phyloP scores from a whole-genome alignment of 1,140 invertebrate species.

The Drosophila bocki region DNA sequence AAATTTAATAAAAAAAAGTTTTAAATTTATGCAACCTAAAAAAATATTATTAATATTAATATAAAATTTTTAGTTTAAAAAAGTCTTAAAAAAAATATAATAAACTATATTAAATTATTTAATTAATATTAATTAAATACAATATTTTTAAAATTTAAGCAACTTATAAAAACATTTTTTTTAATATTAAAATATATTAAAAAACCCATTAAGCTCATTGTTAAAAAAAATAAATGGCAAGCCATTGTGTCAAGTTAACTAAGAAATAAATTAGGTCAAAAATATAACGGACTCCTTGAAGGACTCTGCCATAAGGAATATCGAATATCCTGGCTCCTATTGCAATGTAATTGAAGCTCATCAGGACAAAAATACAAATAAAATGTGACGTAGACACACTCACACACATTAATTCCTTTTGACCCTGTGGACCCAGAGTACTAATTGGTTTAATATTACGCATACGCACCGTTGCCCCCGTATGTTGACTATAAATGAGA shows the following conservation, averaged over 20 bases:
- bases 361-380: not conserved
- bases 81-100: not conserved
- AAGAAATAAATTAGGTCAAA: not conserved
- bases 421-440: not conserved
- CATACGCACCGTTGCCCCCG: slow-evolving; percentile 7
- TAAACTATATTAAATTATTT: not conserved
- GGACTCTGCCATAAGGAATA: not conserved
- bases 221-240: not conserved
- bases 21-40: too few relatives aligned
- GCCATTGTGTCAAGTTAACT: not conserved
- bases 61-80: not conserved
- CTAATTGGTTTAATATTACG: slow-evolving; percentile 48
- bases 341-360: slow-evolving; percentile 8
- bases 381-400: not conserved
- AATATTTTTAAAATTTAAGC: too few relatives aligned
- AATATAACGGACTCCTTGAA: not conserved
- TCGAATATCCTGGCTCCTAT: not conserved
- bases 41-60: too few relatives aligned
- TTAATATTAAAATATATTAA: too few relatives aligned
- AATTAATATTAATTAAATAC: too few relatives aligned
- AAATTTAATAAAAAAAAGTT: too few relatives aligned
- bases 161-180: too few relatives aligned
- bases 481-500: slow-evolving; percentile 7
- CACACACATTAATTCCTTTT: slow-evolving; percentile 14
- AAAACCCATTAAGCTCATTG: not conserved